Base-by-base conservation (phyloP, 2,888 invertebrate genomes). In the Imbricaverruca yamaguchii region DNA sequence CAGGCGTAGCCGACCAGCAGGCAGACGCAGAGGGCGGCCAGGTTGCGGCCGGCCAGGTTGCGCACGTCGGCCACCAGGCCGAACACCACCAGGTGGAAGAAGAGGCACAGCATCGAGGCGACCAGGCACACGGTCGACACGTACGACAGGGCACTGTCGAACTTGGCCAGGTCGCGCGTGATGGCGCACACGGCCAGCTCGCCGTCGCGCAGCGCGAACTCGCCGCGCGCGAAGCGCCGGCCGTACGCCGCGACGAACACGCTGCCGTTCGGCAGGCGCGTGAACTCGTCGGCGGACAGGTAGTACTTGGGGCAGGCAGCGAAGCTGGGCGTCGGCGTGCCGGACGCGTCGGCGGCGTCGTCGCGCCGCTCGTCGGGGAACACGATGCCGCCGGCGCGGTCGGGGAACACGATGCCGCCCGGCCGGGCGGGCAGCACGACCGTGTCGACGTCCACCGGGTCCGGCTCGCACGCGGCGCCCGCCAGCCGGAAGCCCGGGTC, bases 41-140 rank as follows among this genome's bases (percentile, higher is more conserved):
- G 84, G 84, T 89, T 89, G 84, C 88, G 89, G 23, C 89, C 90
- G 8, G 89, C 89, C 56, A 89, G 85, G 84, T 89, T 90, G 80
- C 88, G 86, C 89, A 86, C 0, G 21, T 74, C 74, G 21, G 53
- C 18, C 53, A 74, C 74, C 21, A 74, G 74, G 6, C 39, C 6
- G 53, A 74, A 74, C 74, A 74, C 18, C 74, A 53, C 74, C 53
- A 74, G 21, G 21, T 74, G 74, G 53, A 10, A 74, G 74, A 80
- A 82, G 8, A 90, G 85, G 83, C 88, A 88, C 57, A 88, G 83
- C 79, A 89, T 86, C 0, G 90, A 90, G 13, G 89, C 85, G 1
- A 88, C 86, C 13, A 89, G 85, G 2, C 89, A 88, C 53, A 87
- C 85, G 53, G 88, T 85, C 8, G 89, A 87, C 25, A 89, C 84